Base-by-base conservation (phyloP, 1,140 invertebrate genomes). In the Dufourea novaeangliae region DNA sequence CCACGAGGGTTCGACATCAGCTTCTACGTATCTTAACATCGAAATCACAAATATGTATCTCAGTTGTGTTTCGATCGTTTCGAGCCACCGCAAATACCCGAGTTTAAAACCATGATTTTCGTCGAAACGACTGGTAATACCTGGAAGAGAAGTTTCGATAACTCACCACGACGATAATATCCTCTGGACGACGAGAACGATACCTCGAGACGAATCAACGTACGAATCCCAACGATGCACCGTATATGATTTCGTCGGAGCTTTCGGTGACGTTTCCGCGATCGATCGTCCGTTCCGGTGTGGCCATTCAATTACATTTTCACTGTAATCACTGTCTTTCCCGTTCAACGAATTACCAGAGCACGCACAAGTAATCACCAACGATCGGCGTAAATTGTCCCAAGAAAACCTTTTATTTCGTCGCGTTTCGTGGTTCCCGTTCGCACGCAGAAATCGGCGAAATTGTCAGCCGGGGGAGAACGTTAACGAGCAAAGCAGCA, bases 131-230 rank as follows among this genome's bases (percentile, higher is more conserved):
- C 41, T 1, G 2, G 41, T 14, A 20, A 14, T 46, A 14, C 5
- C 20, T 20, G 4, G 0, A 11, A 3, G 22, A 12, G 10, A 57
- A 11, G 27, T 12, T 17, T 57, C 2, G 10, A 6, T 0, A 44
- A 64, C 71, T 79, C 32, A 75, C 72, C 62, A 79, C 72, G 78
- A 37, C 44, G 7, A 1, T 27, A 20, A 41, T 25, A 66, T 75
- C 63, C 77, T 59, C 27, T 14, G 0, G 20, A n/a, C 39, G 20
- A 27, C 0, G 29, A 41, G 20, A 27, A 37, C 56, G 14, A 27
- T 68, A 41, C 11, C 8, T 32, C 2, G 12, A 8, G 61, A 32
- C 12, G 8, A 39, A 14, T 25, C 10, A 27, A 41, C 22, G 29
- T 25, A 37, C n/a, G 20, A 7, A 14, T 39, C 2, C 20, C 52